Evolutionary conservation across 2,113 vertebrate genomes (phyloP), one percentile per base, ranked within the genome.

Genomic region (Hystrix brachyura): DNA sequence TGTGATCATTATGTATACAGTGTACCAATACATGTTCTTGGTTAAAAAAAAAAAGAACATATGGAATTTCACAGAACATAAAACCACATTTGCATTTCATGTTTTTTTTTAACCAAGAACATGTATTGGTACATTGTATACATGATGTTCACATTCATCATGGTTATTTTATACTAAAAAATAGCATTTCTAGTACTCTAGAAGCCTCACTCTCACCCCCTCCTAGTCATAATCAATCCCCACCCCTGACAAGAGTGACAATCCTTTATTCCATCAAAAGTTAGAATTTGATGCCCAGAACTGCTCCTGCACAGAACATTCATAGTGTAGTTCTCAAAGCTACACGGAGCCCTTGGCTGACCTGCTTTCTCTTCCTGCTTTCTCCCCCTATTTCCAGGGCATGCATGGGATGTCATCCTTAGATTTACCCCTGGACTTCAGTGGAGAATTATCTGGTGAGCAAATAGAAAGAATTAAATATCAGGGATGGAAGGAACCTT

Each of bases 391-490:
- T 78, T 92, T 23, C 60, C 27, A 72, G 57, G 5, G 10, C 13
- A 55, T 8, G 18, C 11, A 80, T 46, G 34, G 18, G 32, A 87
- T 90, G 13, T 19, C 25, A 19, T 34, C 38, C 13, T 59, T 72
- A 69, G 71, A 59, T 83, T 62, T 43, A 32, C 59, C 43, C 43
- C 29, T 82, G 34, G 62, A 87, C 89, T 79, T 95, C 29, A 51
- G 2, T 87, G n/a, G 51, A 34, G 18, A 51, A 79, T 76, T 46
- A 80, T n/a, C 59, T 34, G 25, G 27, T 90, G 29, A 94, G 48
- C 25, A 94, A 87, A 88, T 21, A 90, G 72, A 91, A 55, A 87
- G 18, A 67, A 74, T 83, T 59, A 62, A 57, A 65, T 83, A 14
- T 62, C 67, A 57, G 46, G 18, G 79, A 62, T 74, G 3, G 11